Conservation (phyloP, 2,113 vertebrate species). For the Anoura caudifer region DNA sequence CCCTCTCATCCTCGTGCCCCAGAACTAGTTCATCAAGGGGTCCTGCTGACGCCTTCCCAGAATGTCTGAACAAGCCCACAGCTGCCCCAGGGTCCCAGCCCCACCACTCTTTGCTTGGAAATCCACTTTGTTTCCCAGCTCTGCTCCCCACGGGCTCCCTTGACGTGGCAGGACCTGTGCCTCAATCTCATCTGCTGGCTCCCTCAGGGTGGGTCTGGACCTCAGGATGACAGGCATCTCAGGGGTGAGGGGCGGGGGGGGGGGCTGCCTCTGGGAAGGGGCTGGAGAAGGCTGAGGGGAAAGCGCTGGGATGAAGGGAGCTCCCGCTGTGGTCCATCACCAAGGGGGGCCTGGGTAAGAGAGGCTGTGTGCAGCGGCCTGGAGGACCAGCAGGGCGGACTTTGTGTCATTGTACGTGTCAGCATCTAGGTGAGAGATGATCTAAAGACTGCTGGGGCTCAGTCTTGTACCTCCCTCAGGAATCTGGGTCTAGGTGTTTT, state of each 20-base stretch:
- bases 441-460: not conserved
- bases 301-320: not conserved
- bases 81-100: not conserved
- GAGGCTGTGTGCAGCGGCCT: not conserved
- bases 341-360: not conserved
- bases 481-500: not conserved
- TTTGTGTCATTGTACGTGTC: rapidly evolving
- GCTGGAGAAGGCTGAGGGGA: not conserved
- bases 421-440: not conserved
- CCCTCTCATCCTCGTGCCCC: not conserved
- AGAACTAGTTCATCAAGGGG: not conserved
- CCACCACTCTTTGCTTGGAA: not conserved
- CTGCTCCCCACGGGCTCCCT: not conserved
- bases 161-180: not conserved
- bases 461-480: not conserved
- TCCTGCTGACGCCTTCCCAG: not conserved
- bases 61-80: not conserved
- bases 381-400: not conserved
- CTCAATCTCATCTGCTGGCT: not conserved
- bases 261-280: not conserved
- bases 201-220: not conserved
- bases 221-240: not conserved
- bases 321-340: not conserved
- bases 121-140: not conserved
- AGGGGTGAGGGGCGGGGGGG: not conserved